Conservation (phyloP, 2,113 vertebrate genomes). For the Neopipo cinnamomea region DNA sequence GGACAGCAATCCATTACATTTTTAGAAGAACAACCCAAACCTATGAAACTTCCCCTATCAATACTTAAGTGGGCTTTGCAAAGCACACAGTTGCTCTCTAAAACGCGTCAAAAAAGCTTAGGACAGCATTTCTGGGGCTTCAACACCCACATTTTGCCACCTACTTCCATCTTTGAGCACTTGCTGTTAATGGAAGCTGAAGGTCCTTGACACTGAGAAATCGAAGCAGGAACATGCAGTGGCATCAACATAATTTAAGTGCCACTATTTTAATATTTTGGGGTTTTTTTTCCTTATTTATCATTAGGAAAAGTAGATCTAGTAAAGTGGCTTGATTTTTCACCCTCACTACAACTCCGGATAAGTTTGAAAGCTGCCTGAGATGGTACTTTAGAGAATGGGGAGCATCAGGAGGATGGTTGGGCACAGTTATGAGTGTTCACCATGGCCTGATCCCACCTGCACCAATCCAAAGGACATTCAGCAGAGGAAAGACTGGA, state of each 20-base stretch:
- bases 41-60: background rate
- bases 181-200: background rate
- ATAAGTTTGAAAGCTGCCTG: background rate
- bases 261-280: background rate
- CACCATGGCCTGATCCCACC: background rate
- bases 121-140: background rate
- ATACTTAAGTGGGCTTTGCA: background rate
- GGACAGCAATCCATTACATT: background rate
- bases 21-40: background rate
- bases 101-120: background rate
- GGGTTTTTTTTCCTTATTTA: background rate
- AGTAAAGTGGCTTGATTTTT: background rate
- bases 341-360: accelerated
- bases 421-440: background rate
- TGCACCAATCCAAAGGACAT: too few relatives aligned
- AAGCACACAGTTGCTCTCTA: background rate
- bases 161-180: background rate
- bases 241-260: background rate
- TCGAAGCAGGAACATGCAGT: accelerated
- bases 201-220: background rate
- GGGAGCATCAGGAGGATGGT: background rate
- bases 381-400: background rate
- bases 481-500: background rate
- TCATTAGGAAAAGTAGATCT: background rate
- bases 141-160: background rate